These are phyloP conservation scores for Xenopus tropicalis DNA, from an alignment of 2,113 vertebrate species.

Conservation along the genomic window UCB_Xtro_10.0 CM004445.2:3680001-3680500, in stretches of 20 bases:
- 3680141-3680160: constrained; percentile 49
- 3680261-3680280: constrained; percentile 48
- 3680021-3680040: no score
- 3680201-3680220: constrained; percentile 47
- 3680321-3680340: constrained; percentile 36
- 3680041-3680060: no score
- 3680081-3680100: no score
- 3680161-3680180: constrained; percentile 50
- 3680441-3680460: no score
- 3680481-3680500: no score
- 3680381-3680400: constrained; percentile 45
- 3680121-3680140: constrained; percentile 48
- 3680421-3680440: no score
- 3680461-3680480: no score
- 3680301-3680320: constrained; percentile 16
- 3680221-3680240: constrained; percentile 39
- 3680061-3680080: no score
- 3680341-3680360: constrained; percentile 23
- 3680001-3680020: no score
- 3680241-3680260: constrained; percentile 43
- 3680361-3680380: constrained; percentile 27
- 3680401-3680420: constrained; percentile 28
- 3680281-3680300: constrained; percentile 36
- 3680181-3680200: constrained; percentile 49
- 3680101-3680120: constrained; percentile 21